A percentile compares a stretch with the other conserved stretches of the same genome.
phyloP scores from a whole-genome alignment of 2,797 vertebrate species.

The Ibycter americanus region DNA sequence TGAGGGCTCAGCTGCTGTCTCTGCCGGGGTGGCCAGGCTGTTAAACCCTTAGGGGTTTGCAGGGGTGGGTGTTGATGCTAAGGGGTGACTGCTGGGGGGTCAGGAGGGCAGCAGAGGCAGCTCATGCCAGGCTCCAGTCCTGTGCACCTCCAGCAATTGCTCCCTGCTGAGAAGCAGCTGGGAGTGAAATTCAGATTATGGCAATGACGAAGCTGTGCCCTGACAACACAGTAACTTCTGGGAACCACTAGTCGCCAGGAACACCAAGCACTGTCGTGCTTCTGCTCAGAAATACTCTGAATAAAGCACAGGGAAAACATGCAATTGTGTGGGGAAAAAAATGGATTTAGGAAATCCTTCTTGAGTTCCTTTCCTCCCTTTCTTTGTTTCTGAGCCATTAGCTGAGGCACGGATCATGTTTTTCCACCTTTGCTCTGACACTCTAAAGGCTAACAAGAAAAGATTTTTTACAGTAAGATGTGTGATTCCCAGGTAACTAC shows the following conservation, averaged over 20 bases:
- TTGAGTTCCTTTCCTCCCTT: neutral
- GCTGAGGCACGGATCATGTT: neutral
- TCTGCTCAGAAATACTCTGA: neutral
- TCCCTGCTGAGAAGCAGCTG: neutral
- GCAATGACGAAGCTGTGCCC: neutral
- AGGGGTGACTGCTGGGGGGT: no score
- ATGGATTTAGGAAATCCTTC: neutral
- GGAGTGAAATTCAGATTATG: neutral
- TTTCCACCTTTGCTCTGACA: neutral
- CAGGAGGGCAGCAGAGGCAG: neutral
- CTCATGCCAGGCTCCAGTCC: rapidly evolving
- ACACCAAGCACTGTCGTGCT: rapidly evolving
- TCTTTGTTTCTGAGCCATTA: neutral
- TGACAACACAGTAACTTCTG: neutral
- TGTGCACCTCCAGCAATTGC: neutral
- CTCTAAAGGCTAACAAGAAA: neutral
- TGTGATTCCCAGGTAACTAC: neutral
- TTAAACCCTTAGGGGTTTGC: neutral
- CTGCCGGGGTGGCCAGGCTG: rapidly evolving
- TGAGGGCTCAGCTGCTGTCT: neutral
- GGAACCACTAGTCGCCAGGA: neutral
- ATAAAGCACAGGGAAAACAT: neutral
- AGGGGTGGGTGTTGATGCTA: neutral
- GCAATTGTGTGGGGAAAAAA: neutral
- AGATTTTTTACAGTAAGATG: neutral